These are phyloP conservation scores for Ennomos quercinarius DNA, from an alignment of 2,888 invertebrate species.

Conservation along the genomic window DNA sequence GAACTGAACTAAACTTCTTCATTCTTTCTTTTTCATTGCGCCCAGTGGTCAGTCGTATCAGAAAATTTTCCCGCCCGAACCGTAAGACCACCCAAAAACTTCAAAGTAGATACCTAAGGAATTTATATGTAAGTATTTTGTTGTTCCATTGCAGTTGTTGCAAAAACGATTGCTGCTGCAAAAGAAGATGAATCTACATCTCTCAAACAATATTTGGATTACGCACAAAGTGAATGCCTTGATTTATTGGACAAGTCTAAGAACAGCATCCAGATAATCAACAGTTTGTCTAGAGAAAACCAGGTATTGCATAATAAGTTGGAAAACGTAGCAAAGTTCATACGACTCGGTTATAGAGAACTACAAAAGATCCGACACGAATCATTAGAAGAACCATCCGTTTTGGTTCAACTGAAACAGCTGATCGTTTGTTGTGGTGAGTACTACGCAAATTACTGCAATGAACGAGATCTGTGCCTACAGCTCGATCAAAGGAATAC, in stretches of 20 bases:
- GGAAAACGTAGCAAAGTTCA: constrained; percentile 50
- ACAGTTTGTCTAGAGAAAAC: constrained; percentile 51
- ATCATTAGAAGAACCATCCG: constrained; percentile 43
- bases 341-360: constrained; percentile 59
- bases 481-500: constrained; percentile 59
- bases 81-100: too few relatives aligned
- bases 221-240: constrained; percentile 50
- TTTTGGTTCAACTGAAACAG: constrained; percentile 54
- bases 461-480: constrained; percentile 50
- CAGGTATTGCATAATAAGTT: constrained; percentile 49
- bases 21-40: too few relatives aligned
- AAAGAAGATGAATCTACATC: constrained; percentile 54
- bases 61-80: too few relatives aligned
- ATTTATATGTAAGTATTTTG: not conserved
- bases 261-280: constrained; percentile 44
- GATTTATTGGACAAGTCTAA: constrained; percentile 48
- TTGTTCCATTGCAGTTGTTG: constrained; percentile 52
- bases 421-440: constrained; percentile 61
- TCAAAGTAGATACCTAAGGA: too few relatives aligned
- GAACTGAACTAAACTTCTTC: too few relatives aligned
- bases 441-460: constrained; percentile 58
- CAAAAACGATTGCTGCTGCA: constrained; percentile 54
- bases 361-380: constrained; percentile 53
- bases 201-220: constrained; percentile 50
- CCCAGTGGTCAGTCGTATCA: too few relatives aligned